phyloP scores from a whole-genome alignment of 2,113 vertebrate species.

The Pao palembangensis region DNA sequence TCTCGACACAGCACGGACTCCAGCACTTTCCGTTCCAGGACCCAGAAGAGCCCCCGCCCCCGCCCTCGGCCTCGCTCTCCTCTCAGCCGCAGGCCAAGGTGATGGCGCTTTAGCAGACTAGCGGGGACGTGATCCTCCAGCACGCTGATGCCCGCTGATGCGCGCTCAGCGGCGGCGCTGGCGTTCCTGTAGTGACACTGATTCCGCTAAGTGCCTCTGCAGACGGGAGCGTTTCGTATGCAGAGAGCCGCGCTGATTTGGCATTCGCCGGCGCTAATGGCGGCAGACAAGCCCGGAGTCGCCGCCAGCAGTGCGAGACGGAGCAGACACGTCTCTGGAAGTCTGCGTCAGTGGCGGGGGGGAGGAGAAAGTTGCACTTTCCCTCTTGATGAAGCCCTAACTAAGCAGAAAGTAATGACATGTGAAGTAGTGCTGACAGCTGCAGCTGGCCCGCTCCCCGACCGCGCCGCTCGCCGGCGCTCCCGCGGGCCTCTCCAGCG shows the following conservation, averaged over 20 bases:
- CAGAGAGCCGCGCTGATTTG: slow-evolving; percentile 55
- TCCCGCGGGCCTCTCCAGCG: slow-evolving; percentile 57
- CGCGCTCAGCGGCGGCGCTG: no score
- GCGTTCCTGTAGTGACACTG: slow-evolving; percentile 4
- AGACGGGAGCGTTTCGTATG: slow-evolving; percentile 49
- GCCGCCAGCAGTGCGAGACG: slow-evolving; percentile 58
- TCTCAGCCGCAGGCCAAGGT: slow-evolving; percentile 89
- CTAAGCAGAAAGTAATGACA: slow-evolving; percentile 80
- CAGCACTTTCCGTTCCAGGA: slow-evolving; percentile 81
- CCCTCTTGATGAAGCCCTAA: slow-evolving; percentile 71
- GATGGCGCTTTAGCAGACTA: slow-evolving; percentile 42
- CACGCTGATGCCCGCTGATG: slow-evolving; percentile 19
- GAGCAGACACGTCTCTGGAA: slow-evolving; percentile 44
- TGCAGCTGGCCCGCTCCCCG: slow-evolving; percentile 69
- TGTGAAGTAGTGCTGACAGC: slow-evolving; percentile 80
- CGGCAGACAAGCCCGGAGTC: slow-evolving; percentile 64
- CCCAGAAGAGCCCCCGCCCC: slow-evolving; percentile 84
- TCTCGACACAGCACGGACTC: slow-evolving; percentile 85
- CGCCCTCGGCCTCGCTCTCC: slow-evolving; percentile 82
- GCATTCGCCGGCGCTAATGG: slow-evolving; percentile 59
- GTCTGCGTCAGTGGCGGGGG: slow-evolving; percentile 13
- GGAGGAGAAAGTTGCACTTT: slow-evolving; percentile 64
- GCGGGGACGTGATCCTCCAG: not conserved
- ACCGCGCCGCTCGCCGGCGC: slow-evolving; percentile 51
- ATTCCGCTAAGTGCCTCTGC: slow-evolving; percentile 39